Base-by-base conservation (phyloP, 1,140 invertebrate genomes). In the Ptiloglossa arizonensis region DNA sequence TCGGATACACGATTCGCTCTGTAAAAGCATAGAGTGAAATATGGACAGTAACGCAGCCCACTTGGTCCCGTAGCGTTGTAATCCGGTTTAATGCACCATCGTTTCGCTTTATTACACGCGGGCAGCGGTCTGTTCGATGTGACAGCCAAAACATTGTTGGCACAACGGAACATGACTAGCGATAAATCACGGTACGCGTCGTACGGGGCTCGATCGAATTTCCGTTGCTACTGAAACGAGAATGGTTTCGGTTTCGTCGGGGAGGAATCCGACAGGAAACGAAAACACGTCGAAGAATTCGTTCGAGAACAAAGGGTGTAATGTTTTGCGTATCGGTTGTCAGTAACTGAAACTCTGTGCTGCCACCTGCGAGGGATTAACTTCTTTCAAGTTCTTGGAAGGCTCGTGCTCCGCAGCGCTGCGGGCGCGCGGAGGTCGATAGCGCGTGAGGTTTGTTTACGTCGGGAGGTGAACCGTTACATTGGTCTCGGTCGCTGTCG, bases 141-240 rank as follows among this genome's bases (percentile, higher is more conserved):
- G 66, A 76, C 67, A 46, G 57, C 9, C 56, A 46, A 70, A 44
- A 62, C 32, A 77, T 77, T 32, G 67, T 77, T 62, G 74, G 56
- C 66, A 54, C 32, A 70, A 60, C 29, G 27, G 44, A 69, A 76
- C 66, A 70, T 15, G 46, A 44, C 56, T 32, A 70, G 24, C 46
- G 35, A 70, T 62, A 70, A 77, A 77, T 77, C 24, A 70, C 19
- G n/a, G 8, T 48, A 60, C 52, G 54, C 11, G 32, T n/a, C 1
- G n/a, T 19, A 8, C 6, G 35, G 8, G 17, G 0, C 13, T 35
- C 71, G 54, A 60, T 69, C 54, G 54, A 41, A 60, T 76, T 70
- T 69, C 29, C 44, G 35, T 48, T 1, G 22, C 41, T 48, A n/a
- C 38, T 41, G 32, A 19, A 63, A 27, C 50, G 22, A 24, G 27